phyloP scores from a whole-genome alignment of 2,113 vertebrate species.

The Ranitomeya variabilis region DNA sequence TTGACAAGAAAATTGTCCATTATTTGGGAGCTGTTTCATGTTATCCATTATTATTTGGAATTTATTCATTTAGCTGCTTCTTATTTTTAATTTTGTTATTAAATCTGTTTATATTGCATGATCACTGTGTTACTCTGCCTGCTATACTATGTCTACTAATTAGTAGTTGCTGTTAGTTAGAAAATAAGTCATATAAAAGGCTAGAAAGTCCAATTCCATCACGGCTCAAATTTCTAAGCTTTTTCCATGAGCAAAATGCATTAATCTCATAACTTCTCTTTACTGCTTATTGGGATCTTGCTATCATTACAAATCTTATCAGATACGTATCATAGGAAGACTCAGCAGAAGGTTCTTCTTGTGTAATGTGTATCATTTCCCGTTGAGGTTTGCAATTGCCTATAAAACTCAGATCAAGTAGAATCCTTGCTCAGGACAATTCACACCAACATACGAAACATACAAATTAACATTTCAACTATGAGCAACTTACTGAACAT shows the following conservation, averaged over 20 bases:
- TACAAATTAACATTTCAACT: neutral
- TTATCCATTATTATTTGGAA: too few species aligned
- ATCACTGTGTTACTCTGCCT: too few species aligned
- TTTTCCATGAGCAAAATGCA: neutral
- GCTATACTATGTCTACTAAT: too few species aligned
- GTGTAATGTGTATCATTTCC: conserved; percentile 31
- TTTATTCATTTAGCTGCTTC: too few species aligned
- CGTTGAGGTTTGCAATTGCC: conserved; percentile 25
- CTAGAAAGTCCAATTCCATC: neutral
- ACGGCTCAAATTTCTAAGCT: neutral
- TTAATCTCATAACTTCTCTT: neutral
- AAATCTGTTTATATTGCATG: too few species aligned
- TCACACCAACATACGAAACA: neutral
- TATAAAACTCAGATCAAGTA: conserved; percentile 15
- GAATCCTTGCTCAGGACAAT: neutral
- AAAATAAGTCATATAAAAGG: too few species aligned
- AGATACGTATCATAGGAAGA: neutral
- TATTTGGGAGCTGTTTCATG: too few species aligned
- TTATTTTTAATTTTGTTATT: too few species aligned
- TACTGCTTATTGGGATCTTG: neutral
- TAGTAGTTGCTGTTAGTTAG: too few species aligned
- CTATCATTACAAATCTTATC: conserved; percentile 7
- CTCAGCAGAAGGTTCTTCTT: conserved; percentile 3
- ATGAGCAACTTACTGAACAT: neutral
- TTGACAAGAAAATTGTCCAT: too few species aligned